A percentile compares a stretch with the other conserved stretches of the same genome.
Conservation (phyloP, 2,113 vertebrate genomes). For the Cololabis saira region DNA sequence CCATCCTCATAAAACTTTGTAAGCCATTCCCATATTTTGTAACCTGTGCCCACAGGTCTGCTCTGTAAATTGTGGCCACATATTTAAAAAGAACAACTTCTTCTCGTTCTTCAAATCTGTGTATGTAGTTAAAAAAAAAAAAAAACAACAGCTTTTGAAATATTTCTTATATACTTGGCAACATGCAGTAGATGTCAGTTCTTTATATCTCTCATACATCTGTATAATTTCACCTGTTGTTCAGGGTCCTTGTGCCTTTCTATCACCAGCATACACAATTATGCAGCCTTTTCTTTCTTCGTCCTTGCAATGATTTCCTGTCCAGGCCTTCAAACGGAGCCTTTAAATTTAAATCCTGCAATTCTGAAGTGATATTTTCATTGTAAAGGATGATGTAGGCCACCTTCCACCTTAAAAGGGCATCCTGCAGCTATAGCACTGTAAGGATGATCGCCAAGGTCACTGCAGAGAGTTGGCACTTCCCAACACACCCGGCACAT, state of each 20-base stretch:
- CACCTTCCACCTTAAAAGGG: conserved; percentile 24
- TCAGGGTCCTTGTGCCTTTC: not conserved
- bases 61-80: too few species aligned
- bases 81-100: too few species aligned
- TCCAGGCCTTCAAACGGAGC: conserved; percentile 4
- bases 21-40: too few species aligned
- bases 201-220: too few species aligned
- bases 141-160: too few species aligned
- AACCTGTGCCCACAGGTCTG: too few species aligned
- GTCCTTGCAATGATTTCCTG: conserved; percentile 4
- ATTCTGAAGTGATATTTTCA: conserved; percentile 27
- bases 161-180: too few species aligned
- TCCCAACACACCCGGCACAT: not conserved
- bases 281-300: not conserved
- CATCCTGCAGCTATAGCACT: conserved; percentile 5
- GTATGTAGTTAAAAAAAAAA: too few species aligned
- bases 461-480: conserved; percentile 28
- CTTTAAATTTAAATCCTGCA: conserved; percentile 25
- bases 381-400: conserved; percentile 17
- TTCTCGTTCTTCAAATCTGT: too few species aligned
- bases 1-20: too few species aligned
- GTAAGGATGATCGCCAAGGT: conserved; percentile 36
- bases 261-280: not conserved
- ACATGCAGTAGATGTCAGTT: too few species aligned
- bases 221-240: conserved; percentile 2